Evolutionary conservation across 2,113 vertebrate species (phyloP), one percentile per base, ranked within the genome.

Genomic region (Sialia sialis): DNA sequence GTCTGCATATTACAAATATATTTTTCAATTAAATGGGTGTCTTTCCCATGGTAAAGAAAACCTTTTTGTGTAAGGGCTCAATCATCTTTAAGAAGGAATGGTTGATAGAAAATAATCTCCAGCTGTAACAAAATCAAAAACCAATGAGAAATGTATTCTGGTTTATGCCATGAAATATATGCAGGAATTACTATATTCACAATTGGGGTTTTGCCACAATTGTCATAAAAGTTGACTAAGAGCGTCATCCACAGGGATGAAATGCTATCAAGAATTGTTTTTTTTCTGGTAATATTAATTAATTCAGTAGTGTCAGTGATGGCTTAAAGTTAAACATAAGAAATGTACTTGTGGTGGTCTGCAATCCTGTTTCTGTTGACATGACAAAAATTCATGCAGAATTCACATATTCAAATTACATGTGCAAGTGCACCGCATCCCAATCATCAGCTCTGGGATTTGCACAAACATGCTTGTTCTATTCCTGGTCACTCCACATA

Each of bases 181-280:
- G 30, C 6, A 7, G 38, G 8, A 91, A 66, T 76, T 68, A n/a
- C 55, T 38, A 43, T 7, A 54, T 11, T 74, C 52, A 34, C 19
- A 62, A 10, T 0, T 44, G 3, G 6, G 1, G 1, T 13, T 79
- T 79, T 87, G 66, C 38, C 44, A 30, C 29, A 56, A 13, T 2
- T 81, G 15, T 54, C 2, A 3, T 19, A 49, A 49, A 76, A 60
- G 13, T 5, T 78, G n/a, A 56, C 23, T 41, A 67, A 72, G 77
- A 90, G 43, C 23, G 32, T 20, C 5, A 79, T 44, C 27, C 16
- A 59, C 8, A 7, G 32, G 8, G 25, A 64, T 49, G 23, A 94
- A 89, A 63, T 1, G 7, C 38, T 52, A 87, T 30, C 12, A 52
- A 46, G 6, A 78, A 32, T 29, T 72, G 43, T 0, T 20, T 46